Percentiles rank a stretch among this genome's conserved stretches.
Evolutionary conservation across 2,797 vertebrate species (phyloP).

Genomic region (Gymnoscopelus microlampas): DNA sequence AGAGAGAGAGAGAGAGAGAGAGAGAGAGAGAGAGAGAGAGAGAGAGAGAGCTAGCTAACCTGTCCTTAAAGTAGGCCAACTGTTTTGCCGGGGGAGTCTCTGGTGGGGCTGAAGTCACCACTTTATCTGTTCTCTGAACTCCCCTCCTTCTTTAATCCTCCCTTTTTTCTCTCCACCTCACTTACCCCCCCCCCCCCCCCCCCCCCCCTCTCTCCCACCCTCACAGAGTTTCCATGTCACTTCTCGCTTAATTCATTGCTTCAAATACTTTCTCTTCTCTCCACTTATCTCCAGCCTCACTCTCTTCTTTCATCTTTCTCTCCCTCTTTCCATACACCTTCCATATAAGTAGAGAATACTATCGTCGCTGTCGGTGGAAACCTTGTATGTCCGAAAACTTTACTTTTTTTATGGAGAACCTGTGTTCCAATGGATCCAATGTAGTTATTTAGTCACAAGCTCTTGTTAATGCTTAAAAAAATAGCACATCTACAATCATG

Average conservation of each 20-base stretch:
- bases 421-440: no score
- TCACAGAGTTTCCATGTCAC: neutral
- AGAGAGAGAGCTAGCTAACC: constrained; percentile 17
- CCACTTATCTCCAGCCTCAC: neutral
- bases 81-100: constrained; percentile 39
- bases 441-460: no score
- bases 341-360: neutral
- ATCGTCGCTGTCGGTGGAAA: no score
- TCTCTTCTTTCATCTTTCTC: neutral
- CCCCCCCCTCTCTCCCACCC: neutral
- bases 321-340: neutral
- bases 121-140: constrained; percentile 26
- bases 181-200: neutral
- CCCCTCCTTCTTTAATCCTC: neutral
- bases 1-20: constrained; percentile 1
- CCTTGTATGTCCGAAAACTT: neutral
- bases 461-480: no score
- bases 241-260: neutral
- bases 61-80: constrained; percentile 58
- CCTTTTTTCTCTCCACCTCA: constrained; percentile 8
- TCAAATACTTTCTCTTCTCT: neutral
- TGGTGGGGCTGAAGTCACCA: constrained; percentile 53
- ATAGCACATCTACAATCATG: no score
- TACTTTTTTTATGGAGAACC: no score
- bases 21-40: constrained; percentile 20